These are phyloP conservation scores for Megaceryle maxima DNA, from an alignment of 2,113 vertebrate species.

Conservation along the genomic window DNA sequence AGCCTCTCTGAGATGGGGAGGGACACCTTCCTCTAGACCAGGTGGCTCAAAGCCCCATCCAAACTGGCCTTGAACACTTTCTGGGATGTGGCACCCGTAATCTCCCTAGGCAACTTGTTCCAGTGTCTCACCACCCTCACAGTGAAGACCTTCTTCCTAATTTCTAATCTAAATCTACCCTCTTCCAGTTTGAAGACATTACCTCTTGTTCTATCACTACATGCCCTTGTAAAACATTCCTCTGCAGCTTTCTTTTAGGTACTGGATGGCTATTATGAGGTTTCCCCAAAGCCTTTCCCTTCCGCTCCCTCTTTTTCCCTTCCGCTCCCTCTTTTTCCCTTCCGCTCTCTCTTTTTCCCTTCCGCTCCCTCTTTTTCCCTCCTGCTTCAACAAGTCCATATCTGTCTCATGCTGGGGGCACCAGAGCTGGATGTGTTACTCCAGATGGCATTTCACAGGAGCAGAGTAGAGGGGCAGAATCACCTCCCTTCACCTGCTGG, in stretches of 20 bases:
- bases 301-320: too few species aligned
- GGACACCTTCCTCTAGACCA: neutral
- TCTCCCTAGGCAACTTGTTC: neutral
- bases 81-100: neutral
- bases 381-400: neutral
- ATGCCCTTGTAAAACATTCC: neutral
- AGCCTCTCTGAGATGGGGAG: neutral
- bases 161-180: neutral
- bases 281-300: neutral
- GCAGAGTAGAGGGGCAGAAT: neutral
- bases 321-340: too few species aligned
- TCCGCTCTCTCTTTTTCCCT: too few species aligned
- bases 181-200: neutral
- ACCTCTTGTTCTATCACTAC: neutral
- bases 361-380: too few species aligned
- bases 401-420: neutral
- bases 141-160: neutral
- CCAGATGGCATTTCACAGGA: neutral
- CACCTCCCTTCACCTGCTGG: neutral
- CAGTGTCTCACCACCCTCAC: neutral
- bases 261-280: neutral
- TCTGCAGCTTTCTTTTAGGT: neutral
- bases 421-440: neutral
- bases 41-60: neutral
- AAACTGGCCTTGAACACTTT: neutral